Evolutionary conservation across 1,140 invertebrate genomes (phyloP), one percentile per base, ranked within the genome.

Genomic region (Lanistes nyassanus): DNA sequence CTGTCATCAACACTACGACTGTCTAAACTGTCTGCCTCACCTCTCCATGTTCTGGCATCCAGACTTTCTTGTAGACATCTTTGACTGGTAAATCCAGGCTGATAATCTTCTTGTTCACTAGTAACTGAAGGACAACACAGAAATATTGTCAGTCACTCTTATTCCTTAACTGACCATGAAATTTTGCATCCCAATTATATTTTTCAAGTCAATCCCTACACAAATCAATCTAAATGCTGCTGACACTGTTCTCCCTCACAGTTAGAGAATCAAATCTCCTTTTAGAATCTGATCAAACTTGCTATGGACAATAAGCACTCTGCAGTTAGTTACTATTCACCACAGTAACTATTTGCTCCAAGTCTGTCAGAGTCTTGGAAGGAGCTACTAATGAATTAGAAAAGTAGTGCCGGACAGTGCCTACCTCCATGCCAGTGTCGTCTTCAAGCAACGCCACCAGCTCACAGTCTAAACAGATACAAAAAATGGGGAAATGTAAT

Each of bases 71-170:
- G 83, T 92, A 92, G 0, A 92, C 91, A 83, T 99, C 97, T 88
- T 96, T 97, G 0, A 99, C 97, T 0, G 96, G 95, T 68, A 99
- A 90, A 91, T 99, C 97, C 0, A 99, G 90, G 77, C 95, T 97
- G 82, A 99, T 99, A 69, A 99, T 99, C 91, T 99, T 99, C 88
- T 99, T 99, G 84, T 97, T 97, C 0, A 99, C 97, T n/a, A 99
- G 91, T 69, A 99, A 90, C 88, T 87, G 78, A 29, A 76, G 75
- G 73, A 71, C 65, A 75, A 78, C 23, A 68, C 21, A 42, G n/a
- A 76, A 21, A 19, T 5, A 21, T 9, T 55, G 11, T 66, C 26
- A 29, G 3, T 64, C n/a, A 26, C 13, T 55, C 7, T 31, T 58
- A 21, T 31, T 26, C 9, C n/a, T 19, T 60, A 1, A 60, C 3